These are phyloP conservation scores for Oreochromis niloticus DNA, from an alignment of 2,113 vertebrate species.

Conservation along the genomic window DNA sequence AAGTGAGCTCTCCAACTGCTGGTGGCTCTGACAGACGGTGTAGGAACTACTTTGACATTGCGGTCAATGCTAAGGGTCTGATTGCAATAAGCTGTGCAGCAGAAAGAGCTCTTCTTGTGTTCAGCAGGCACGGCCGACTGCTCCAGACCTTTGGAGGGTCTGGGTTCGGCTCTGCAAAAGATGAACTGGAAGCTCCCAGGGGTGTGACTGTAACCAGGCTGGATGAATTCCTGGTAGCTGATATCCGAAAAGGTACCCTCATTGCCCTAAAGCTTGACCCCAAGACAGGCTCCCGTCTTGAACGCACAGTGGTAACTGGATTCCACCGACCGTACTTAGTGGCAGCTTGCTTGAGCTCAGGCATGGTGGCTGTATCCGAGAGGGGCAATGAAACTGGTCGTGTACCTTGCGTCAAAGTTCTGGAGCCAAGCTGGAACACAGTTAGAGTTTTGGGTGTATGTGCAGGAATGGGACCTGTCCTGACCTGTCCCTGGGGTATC, in stretches of 20 bases:
- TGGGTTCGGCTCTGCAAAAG: conserved; percentile 33
- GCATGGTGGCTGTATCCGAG: conserved; percentile 73
- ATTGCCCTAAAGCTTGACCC: conserved; percentile 67
- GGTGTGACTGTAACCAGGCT: conserved; percentile 67
- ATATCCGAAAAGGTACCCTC: conserved; percentile 72
- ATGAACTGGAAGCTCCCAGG: conserved; percentile 74
- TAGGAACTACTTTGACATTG: conserved; percentile 77
- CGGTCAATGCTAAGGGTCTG: conserved; percentile 72
- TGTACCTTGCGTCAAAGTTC: conserved; percentile 75
- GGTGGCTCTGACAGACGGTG: conserved; percentile 49
- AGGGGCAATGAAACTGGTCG: conserved; percentile 67
- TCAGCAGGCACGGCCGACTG: conserved; percentile 71
- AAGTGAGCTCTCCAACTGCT: conserved; percentile 55
- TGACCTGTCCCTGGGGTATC: conserved; percentile 76
- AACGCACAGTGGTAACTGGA: conserved; percentile 70
- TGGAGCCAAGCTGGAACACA: conserved; percentile 72
- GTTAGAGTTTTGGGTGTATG: conserved; percentile 72
- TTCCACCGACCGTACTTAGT: conserved; percentile 78
- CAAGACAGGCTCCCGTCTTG: conserved; percentile 62
- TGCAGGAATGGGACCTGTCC: conserved; percentile 64
- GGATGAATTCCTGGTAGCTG: conserved; percentile 77
- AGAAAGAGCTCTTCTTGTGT: conserved; percentile 70
- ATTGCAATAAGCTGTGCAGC: conserved; percentile 74
- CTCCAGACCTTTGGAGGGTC: conserved; percentile 74
- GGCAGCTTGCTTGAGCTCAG: conserved; percentile 61